Base-by-base conservation (phyloP, 1,140 invertebrate genomes). In the Meloidogyne floridensis region DNA sequence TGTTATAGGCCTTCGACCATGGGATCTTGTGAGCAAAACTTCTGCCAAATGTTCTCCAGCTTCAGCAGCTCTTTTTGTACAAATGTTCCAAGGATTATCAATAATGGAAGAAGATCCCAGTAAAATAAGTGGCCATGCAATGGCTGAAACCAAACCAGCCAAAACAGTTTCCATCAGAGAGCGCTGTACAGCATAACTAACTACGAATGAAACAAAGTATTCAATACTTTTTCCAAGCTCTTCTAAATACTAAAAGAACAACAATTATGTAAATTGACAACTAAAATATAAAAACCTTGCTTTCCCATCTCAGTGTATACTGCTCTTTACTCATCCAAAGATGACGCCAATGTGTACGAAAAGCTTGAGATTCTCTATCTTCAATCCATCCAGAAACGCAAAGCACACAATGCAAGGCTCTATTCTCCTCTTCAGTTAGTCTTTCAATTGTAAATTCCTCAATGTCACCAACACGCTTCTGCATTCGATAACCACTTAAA, bases 11-110 rank as follows among this genome's bases (percentile, higher is more conserved):
- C 94, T 89, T 85, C 93, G 92, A 13, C 94, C 93, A 88, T 94
- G 93, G 85, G 93, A 91, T 81, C 59, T 65, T 11, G 92, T 90
- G 3, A 94, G 86, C 6, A 94, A 88, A 47, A 94, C 93, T 81
- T 94, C 93, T 6, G 94, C 94, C 11, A 94, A 90, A 86, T 93
- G 93, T 87, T 93, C 92, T 1, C 94, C 94, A 47, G 93, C 82
- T 90, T 93, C 92, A 13, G 92, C 92, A 47, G 93, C 92, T 72
- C 93, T 88, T 76, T 93, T 88, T 80, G 93, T 92, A 87, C 93
- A 94, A 2, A 94, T 93, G 75, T 93, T 93, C 94, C 94, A 94
- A 2, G 94, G 93, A 89, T 94, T 94, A 87, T 94, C 93, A 75
- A 94, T 93, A 0, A 94, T 92, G 56, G 91, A 92, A 9, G 93